Conservation (phyloP, 2,113 vertebrate genomes). For the Tringa solitaria region DNA sequence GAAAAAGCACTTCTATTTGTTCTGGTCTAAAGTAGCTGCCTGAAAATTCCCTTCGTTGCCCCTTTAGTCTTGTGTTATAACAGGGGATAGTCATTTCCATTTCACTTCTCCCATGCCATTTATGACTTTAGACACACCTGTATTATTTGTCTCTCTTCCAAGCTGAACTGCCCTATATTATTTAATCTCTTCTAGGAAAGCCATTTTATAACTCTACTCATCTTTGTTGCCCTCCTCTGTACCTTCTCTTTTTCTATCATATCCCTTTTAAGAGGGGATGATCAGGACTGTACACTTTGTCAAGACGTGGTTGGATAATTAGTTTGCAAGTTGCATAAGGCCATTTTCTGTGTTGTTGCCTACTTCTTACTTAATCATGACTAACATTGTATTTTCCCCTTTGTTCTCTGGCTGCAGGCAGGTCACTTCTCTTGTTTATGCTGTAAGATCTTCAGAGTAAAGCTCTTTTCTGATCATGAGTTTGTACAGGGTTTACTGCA, state of each 20-base stretch:
- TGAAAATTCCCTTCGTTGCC: not conserved
- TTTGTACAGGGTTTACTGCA: not conserved
- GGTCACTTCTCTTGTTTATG: not conserved
- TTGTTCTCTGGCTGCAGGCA: not conserved
- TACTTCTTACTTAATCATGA: not conserved
- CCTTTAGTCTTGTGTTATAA: not conserved
- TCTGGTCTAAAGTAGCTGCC: not conserved
- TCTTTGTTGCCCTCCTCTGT: not conserved
- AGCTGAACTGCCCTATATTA: not conserved
- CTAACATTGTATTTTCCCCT: not conserved
- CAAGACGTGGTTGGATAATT: not conserved
- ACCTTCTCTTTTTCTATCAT: not conserved
- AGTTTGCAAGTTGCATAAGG: not conserved
- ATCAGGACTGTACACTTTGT: not conserved
- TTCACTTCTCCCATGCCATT: not conserved
- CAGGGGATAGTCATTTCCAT: not conserved
- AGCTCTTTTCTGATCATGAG: not conserved
- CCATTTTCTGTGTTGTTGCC: not conserved
- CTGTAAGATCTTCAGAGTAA: not conserved
- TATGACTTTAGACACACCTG: not conserved
- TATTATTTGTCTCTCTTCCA: not conserved
- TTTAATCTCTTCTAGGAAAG: not conserved
- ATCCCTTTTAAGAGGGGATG: not conserved
- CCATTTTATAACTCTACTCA: not conserved
- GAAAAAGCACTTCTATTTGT: constrained; percentile 41